phyloP scores from a whole-genome alignment of 2,113 vertebrate genomes.

The Oreotrochilus melanogaster region DNA sequence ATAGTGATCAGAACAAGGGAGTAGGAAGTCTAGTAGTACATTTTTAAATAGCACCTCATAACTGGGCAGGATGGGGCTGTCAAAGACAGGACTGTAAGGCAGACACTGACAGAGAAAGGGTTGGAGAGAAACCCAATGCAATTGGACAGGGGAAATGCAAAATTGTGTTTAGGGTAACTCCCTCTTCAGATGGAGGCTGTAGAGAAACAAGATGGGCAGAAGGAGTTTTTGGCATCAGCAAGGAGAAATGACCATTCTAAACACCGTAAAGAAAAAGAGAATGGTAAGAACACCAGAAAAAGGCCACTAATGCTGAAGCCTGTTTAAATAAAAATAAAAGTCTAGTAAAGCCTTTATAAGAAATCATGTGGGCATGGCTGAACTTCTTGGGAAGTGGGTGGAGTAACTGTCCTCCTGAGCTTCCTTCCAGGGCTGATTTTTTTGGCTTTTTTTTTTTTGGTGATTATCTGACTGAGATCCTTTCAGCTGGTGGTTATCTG shows the following conservation, averaged over 20 bases:
- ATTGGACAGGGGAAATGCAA: not conserved
- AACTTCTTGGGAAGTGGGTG: not conserved
- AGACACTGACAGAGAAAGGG: not conserved
- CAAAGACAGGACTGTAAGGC: not conserved
- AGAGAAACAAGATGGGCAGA: not conserved
- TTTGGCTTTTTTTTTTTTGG: no score
- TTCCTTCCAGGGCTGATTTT: not conserved
- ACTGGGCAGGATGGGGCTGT: not conserved
- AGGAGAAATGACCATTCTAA: no score
- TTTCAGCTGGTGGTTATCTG: not conserved
- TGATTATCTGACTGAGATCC: not conserved
- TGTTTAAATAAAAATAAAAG: not conserved
- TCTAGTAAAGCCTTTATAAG: not conserved
- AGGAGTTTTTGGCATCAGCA: no score
- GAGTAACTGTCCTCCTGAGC: not conserved
- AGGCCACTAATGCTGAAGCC: not conserved
- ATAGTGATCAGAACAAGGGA: not conserved
- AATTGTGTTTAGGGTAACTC: not conserved
- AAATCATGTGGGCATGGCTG: accelerated
- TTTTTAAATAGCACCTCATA: not conserved
- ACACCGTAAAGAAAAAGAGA: no score
- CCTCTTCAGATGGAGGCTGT: not conserved
- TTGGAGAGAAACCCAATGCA: not conserved
- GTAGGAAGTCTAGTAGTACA: not conserved
- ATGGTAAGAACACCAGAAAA: not conserved